Base-by-base conservation (phyloP, 2,113 vertebrate genomes). In the Sylvilagus bachmani region DNA sequence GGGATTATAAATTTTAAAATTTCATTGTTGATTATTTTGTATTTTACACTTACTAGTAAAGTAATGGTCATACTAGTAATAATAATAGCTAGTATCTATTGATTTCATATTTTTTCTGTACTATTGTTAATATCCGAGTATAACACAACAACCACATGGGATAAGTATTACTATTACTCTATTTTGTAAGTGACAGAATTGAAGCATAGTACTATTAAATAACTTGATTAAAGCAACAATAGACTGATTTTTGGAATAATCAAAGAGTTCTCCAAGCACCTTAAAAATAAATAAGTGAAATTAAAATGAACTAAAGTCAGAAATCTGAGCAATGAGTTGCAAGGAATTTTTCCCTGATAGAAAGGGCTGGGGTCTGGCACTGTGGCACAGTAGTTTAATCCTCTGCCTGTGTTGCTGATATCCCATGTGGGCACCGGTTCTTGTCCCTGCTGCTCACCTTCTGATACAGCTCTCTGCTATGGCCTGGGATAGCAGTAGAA, bases 1-100 rank as follows among this genome's bases (percentile, higher is more conserved):
- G 81, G 67, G 44, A 69, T 62, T 90, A 38, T 92, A 0, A n/a
- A 93, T 11, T 92, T 66, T 10, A 96, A 69, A 61, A 77, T 62
- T 61, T 84, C 38, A 77, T 77, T 64, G 81, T 24, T 17, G 6
- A 21, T n/a, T 4, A 61, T 66, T 64, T 90, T 19, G 0, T 17
- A 75, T 38, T 77, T 86, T 77, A 55, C 0, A 27, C 19, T 78
- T n/a, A 49, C 19, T 64, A 19, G 17, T 49, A 38, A 86, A 21
- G 11, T 81, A 58, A 10, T 64, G n/a, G 64, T 64, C 61, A 66
- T 62, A 75, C 2, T 71, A 64, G 25, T 51, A 61, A 19, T 62
- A 64, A 51, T 74, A 88, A 51, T 75, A 78, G 21, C 5, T 93
- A 70, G 53, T 78, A 86, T 53, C 12, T 83, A 51, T 49, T 79